Base-by-base conservation (phyloP, 2,888 invertebrate species). In the Podabrus alpinus region DNA sequence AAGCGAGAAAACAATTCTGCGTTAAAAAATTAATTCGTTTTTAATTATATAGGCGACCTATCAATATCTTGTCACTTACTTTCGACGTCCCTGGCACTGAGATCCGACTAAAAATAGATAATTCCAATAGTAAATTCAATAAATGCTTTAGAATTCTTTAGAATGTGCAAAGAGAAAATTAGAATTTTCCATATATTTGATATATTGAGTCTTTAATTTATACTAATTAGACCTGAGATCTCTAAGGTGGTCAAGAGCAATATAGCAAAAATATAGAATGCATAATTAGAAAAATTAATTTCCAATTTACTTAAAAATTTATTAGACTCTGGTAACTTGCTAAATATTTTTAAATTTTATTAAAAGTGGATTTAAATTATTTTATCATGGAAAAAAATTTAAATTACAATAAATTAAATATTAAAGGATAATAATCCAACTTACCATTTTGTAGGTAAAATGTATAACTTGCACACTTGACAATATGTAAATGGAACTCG, bases 61-160 rank as follows among this genome's bases (percentile, higher is more conserved):
- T 29, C 4, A 11, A 13, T 10, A 19, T 62, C 21, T 24, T 21
- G 16, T 11, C 90, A 95, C 95, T 95, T 91, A 95, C 95, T 94
- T 92, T 95, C 95, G 88, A 95, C 88, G 89, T 95, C 95, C 91
- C 92, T 94, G 89, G 93, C 93, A 90, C 92, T 93, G 88, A 95
- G 92, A 90, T 95, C 94, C 89, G 94, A 94, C 95, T 95, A 86
- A 91, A 92, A 66, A 72, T 66, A 74, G 3, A 66, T 7, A 59
- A 66, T 11, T 25, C 66, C 69, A 69, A 74, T 69, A 21, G 17
- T 66, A 71, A 15, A 24, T 59, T 60, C 24, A 10, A 16, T 62
- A 16, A 16, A 62, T 15, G 11, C 11, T 16, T 29, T 13, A 13
- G 4, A 29, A 29, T 4, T 29, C 13, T n/a, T n/a, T n/a, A n/a